Evolutionary conservation across 2,888 invertebrate genomes (phyloP), one percentile per base, ranked within the genome.

Genomic region (Pharmacophagus antenor): DNA sequence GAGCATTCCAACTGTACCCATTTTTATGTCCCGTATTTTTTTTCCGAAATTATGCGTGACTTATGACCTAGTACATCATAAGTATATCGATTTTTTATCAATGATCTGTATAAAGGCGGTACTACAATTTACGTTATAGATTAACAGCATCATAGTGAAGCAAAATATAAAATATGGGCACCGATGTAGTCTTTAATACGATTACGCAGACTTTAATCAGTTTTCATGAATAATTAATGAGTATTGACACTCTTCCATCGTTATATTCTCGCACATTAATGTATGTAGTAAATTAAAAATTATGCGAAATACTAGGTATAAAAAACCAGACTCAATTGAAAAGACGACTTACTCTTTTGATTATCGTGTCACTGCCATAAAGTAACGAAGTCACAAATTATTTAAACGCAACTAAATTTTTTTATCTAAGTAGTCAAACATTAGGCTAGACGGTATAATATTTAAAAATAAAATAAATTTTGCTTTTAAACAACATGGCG

Each of bases 351-450:
- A 41, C 8, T 12, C 54, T 42, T 49, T 54, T 54, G 42, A 54
- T 31, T 48, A 44, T 60, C 50, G 50, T 31, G 59, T 51, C 55
- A 44, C 37, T 55, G 59, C 50, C 50, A 37, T 50, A 37, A 59
- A 55, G 48, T 59, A 59, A 59, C 42, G 50, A 59, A 54, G 31
- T 17, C 49, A 31, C 31, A 42, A 55, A 23, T 60, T n/a, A 58
- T 42, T 41, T 47, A 58, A 58, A 58, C 25, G 21, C 47, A 15
- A 52, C 46, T 46, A 46, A 46, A 46, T 31, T 3, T 12, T 31
- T 12, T 31, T n/a, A n/a, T n/a, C n/a, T n/a, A n/a, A n/a, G n/a
- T n/a, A n/a, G n/a, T n/a, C n/a, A n/a, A n/a, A n/a, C n/a, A n/a
- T n/a, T n/a, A n/a, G n/a, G n/a, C n/a, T n/a, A n/a, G n/a, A n/a